Percentiles rank a stretch among this genome's conserved stretches.
These are phyloP conservation scores for Zeugodacus cucurbitae DNA, from an alignment of 1,140 invertebrate species.

Conservation along the genomic window DNA sequence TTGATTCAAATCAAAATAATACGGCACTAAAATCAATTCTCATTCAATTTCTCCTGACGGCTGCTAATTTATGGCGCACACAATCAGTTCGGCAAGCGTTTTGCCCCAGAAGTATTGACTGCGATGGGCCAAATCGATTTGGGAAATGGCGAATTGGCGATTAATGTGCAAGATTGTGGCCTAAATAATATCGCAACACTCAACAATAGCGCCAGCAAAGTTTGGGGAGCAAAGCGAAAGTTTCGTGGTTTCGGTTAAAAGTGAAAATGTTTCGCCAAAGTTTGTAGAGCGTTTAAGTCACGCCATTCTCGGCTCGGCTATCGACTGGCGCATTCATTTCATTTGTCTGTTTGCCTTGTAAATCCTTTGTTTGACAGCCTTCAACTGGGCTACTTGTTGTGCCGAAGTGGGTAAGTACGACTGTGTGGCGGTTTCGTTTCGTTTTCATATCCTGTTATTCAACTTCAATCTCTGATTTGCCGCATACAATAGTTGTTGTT, in stretches of 20 bases:
- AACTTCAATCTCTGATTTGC: neutral
- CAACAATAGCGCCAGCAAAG: neutral
- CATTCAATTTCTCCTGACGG: neutral
- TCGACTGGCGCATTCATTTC: neutral
- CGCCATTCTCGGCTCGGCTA: neutral
- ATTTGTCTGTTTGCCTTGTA: neutral
- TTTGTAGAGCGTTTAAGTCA: neutral
- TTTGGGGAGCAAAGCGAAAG: neutral
- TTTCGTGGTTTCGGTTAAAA: neutral
- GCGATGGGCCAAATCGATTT: neutral
- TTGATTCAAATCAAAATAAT: neutral
- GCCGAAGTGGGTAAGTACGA: neutral
- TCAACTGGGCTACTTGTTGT: neutral
- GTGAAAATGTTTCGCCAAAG: neutral
- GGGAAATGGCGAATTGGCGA: neutral
- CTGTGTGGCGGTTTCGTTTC: neutral
- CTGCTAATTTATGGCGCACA: neutral
- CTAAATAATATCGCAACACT: neutral
- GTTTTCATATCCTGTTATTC: neutral
- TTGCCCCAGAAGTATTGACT: neutral
- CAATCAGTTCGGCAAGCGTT: neutral
- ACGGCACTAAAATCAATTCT: neutral
- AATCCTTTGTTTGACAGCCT: neutral
- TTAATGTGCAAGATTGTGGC: neutral
- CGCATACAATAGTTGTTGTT: neutral